Evolutionary conservation across 30 jellyfish, hydroid and myxozoan species (phyloP).

Genomic region (Aurelia aurita): DNA sequence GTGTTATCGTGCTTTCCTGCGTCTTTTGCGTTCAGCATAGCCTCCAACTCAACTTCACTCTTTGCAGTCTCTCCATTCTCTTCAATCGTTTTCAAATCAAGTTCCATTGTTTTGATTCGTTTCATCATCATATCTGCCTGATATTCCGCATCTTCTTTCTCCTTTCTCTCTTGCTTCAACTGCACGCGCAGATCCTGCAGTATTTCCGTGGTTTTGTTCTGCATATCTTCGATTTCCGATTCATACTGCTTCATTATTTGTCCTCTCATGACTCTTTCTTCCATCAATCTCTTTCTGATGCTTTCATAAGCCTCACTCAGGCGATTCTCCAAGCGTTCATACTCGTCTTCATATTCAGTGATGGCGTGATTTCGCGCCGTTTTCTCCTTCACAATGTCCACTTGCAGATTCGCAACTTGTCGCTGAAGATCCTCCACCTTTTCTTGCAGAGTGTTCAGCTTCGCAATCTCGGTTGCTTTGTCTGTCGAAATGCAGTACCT

Average conservation of each 20-base stretch:
- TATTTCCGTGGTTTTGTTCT: constrained; percentile 48
- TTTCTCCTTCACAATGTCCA: constrained; percentile 54
- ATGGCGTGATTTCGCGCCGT: constrained; percentile 49
- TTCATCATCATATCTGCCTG: constrained; percentile 15
- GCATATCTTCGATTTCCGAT: constrained; percentile 65
- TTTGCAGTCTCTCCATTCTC: constrained; percentile 16
- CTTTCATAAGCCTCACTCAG: constrained; percentile 68
- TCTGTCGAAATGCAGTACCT: constrained; percentile 47
- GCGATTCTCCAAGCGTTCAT: constrained; percentile 66
- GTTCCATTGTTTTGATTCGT: constrained; percentile 22
- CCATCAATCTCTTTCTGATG: constrained; percentile 74
- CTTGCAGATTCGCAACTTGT: constrained; percentile 11
- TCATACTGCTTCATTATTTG: constrained; percentile 70
- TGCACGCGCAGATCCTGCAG: constrained; percentile 57
- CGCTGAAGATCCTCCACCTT: constrained; percentile 39
- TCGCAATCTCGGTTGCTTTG: constrained; percentile 55
- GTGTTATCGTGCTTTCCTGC: constrained; percentile 6
- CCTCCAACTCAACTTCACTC: constrained; percentile 1
- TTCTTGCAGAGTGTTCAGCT: constrained; percentile 55
- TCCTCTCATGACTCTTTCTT: constrained; percentile 60
- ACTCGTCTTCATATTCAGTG: constrained; percentile 64
- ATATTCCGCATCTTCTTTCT: constrained; percentile 52
- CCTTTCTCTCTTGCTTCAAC: constrained; percentile 67
- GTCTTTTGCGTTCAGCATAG: background rate
- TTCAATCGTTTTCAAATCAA: constrained; percentile 36